phyloP scores from a whole-genome alignment of 92 coral and sea anemone species.

The Zoanthus sansibaricus region DNA sequence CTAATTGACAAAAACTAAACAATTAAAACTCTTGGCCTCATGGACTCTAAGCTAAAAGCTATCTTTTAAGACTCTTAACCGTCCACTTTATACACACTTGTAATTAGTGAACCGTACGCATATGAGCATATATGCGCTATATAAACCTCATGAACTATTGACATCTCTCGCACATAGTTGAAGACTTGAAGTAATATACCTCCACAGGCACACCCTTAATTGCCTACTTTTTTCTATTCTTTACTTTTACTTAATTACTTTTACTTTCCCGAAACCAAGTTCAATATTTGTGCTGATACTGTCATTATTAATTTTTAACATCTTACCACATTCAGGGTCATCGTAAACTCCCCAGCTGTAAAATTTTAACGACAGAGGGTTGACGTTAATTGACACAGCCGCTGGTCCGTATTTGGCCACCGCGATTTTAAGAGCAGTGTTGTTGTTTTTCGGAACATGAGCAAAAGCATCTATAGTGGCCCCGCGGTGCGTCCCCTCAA shows the following conservation, averaged over 20 bases:
- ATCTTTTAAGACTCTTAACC: too few relatives aligned
- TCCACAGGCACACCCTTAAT: too few relatives aligned
- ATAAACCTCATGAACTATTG: too few relatives aligned
- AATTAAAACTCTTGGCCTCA: too few relatives aligned
- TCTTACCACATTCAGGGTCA: conserved; percentile 90
- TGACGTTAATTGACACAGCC: conserved; percentile 89
- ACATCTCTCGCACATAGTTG: too few relatives aligned
- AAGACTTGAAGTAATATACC: too few relatives aligned
- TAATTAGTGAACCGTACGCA: too few relatives aligned
- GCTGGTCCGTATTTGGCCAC: conserved; percentile 97
- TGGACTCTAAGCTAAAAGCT: too few relatives aligned
- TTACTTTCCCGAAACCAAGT: neutral
- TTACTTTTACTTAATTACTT: neutral
- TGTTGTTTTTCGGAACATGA: conserved; percentile 91
- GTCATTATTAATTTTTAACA: neutral
- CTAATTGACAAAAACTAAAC: too few relatives aligned
- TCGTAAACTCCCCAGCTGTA: conserved; percentile 99
- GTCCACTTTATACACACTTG: too few relatives aligned
- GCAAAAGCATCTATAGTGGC: conserved; percentile 92
- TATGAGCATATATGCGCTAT: too few relatives aligned
- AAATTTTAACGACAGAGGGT: conserved; percentile 92
- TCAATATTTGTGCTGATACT: neutral
- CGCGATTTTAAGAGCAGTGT: conserved; percentile 94
- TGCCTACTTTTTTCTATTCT: neutral
- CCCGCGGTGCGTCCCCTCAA: conserved; percentile 67